Evolutionary conservation across 2,888 invertebrate species (phyloP), one percentile per base, ranked within the genome.

Genomic region (Alviniconcha strummeri): DNA sequence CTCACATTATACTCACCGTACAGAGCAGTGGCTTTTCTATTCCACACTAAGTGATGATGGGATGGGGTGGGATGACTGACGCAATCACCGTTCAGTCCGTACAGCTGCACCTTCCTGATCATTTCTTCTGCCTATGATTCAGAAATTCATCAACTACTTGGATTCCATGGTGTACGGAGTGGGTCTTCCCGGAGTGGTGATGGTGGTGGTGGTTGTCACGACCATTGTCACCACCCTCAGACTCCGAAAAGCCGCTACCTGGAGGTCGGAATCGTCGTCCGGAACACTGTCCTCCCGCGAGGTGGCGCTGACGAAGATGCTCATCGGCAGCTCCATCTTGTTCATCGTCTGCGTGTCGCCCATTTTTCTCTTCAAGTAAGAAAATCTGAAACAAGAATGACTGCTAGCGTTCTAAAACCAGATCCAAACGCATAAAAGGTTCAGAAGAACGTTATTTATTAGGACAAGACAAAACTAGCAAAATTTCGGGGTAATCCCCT

Each of bases 301-400:
- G 56, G 76, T 76, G 57, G 76, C 76, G n/a, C 17, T 76, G 56
- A 76, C 76, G 56, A 56, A 55, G n/a, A 76, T 76, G 76, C 56
- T 76, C 17, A 56, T 76, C 56, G 57, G 55, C 55, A 76, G 17
- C 76, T 76, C 76, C 9, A 17, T 76, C 9, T n/a, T 76, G 17
- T 76, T 76, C n/a, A 13, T 76, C 8, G 56, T 76, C n/a, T 76
- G 76, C 19, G 74, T 71, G 8, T 9, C 7, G 17, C 74, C 74
- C 52, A 74, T 52, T 11, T 8, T 15, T 5, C 74, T 74, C 52
- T 74, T 74, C 74, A 36, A 52, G 74, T 74, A 7, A 1, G 15
- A 64, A 64, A 64, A 64, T 13, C 9, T 13, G 1, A 64, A 64
- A 64, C 9, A 64, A 64, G 64, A 64, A 64, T 13, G 64, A 64